Conservation (phyloP, 2,797 vertebrate species). For the Bucorvus abyssinicus region DNA sequence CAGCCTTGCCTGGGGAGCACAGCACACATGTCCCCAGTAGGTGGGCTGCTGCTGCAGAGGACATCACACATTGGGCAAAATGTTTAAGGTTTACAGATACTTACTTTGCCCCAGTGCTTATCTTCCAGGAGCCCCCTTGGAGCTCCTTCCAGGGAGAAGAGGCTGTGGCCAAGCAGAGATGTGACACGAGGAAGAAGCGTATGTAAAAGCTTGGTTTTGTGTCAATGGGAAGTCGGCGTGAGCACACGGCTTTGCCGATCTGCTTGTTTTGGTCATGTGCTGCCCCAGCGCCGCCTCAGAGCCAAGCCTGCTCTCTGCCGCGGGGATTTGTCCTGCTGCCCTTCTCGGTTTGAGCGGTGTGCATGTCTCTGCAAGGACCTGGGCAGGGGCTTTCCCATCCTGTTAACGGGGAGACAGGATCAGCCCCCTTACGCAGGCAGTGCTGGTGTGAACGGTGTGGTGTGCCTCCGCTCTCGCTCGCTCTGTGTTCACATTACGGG, state of each 20-base stretch:
- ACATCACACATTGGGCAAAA: neutral
- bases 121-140: neutral
- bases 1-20: neutral
- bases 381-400: neutral
- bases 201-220: neutral
- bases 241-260: neutral
- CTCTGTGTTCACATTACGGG: neutral
- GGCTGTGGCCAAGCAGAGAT: neutral
- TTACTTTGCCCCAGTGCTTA: neutral
- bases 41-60: neutral
- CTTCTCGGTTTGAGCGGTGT: neutral
- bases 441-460: neutral
- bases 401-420: neutral
- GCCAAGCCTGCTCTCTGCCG: neutral
- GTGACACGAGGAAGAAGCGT: neutral
- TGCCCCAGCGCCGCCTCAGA: neutral
- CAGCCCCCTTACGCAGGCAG: neutral
- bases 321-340: neutral
- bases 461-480: neutral
- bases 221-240: neutral
- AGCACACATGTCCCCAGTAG: rapidly evolving
- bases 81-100: neutral
- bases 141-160: neutral
- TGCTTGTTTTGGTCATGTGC: rapidly evolving
- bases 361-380: neutral